Percentiles rank a stretch among this genome's conserved stretches.
Evolutionary conservation across 1,140 invertebrate genomes (phyloP).

Genomic region (Goniozus legneri): DNA sequence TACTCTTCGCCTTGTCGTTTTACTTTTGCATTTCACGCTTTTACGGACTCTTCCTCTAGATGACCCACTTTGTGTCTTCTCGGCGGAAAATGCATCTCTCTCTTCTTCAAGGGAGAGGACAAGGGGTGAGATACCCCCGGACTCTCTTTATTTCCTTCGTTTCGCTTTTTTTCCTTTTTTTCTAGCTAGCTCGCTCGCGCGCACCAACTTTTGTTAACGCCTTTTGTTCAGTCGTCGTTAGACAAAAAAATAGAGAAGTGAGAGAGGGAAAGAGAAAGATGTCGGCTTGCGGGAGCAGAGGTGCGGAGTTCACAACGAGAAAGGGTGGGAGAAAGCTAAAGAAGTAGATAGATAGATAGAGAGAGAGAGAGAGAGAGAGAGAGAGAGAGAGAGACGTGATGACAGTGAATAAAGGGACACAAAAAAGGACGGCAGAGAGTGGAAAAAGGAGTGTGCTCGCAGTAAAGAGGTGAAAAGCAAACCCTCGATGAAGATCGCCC

Average conservation of each 20-base stretch:
- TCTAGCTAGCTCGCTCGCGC: background rate
- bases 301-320: background rate
- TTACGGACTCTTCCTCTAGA: conserved; percentile 20
- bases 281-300: background rate
- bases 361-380: background rate
- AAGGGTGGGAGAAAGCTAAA: too few relatives aligned
- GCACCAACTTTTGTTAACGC: conserved; percentile 20
- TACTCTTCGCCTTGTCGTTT: conserved; percentile 16
- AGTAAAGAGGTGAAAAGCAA: background rate
- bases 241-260: conserved; percentile 1
- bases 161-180: conserved; percentile 12
- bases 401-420: background rate
- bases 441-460: too few relatives aligned
- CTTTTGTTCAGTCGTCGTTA: conserved; percentile 21
- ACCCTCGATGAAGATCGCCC: background rate
- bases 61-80: conserved; percentile 21
- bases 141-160: conserved; percentile 7
- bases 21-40: conserved; percentile 24
- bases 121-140: too few relatives aligned
- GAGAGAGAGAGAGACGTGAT: background rate
- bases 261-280: background rate
- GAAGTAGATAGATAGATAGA: background rate
- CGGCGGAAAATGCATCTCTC: conserved; percentile 7
- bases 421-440: background rate
- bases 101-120: conserved; percentile 3